Evolutionary conservation across 2,797 vertebrate genomes (phyloP), one percentile per base, ranked within the genome.

Genomic region (Coilia nasus): DNA sequence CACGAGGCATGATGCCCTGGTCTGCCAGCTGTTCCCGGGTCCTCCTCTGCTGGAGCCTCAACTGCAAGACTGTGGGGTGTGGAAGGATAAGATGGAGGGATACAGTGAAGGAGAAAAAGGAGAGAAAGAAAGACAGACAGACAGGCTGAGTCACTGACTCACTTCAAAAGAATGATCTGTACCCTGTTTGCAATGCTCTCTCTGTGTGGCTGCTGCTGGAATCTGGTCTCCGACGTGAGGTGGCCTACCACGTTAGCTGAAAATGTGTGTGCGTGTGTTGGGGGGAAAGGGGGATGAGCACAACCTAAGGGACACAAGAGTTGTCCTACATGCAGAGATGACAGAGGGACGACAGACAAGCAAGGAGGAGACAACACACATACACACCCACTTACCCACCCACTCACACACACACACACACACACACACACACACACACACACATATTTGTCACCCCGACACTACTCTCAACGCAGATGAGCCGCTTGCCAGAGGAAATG

Each of bases 1-100:
- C 95, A 99, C 98, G 96, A 95, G 97, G 97, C 97, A 98, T 97
- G 95, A 97, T 96, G 96, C 97, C 97, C 94, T 97, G 97, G 94
- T 97, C 96, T 94, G 96, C 96, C 93, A 98, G 96, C 93, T 98
- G 97, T 92, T 99, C 97, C 91, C 97, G 96, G 89, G 97, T 98
- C 94, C 97, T 96, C 92, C 97, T 97, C 96, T 99, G 98, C 93
- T 99, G 98, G 93, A 99, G 97, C 93, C 98, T 97, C 91, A 99
- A 95, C 97, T 99, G 98, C 90, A 99, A 96, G 94, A 99, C 98
- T 99, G 92, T 86, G 91, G 93, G 91, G 93, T 88, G 90, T 83
- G 82, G 80, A 86, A 87, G 84, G 75, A 83, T 54, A 78, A 86
- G 83, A 59, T 31, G 57, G 47, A 47, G 28, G 59, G 64, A 71